Percentiles rank a stretch among this genome's conserved stretches.
phyloP scores from a whole-genome alignment of 2,797 vertebrate genomes.

The Aeoliscus strigatus region DNA sequence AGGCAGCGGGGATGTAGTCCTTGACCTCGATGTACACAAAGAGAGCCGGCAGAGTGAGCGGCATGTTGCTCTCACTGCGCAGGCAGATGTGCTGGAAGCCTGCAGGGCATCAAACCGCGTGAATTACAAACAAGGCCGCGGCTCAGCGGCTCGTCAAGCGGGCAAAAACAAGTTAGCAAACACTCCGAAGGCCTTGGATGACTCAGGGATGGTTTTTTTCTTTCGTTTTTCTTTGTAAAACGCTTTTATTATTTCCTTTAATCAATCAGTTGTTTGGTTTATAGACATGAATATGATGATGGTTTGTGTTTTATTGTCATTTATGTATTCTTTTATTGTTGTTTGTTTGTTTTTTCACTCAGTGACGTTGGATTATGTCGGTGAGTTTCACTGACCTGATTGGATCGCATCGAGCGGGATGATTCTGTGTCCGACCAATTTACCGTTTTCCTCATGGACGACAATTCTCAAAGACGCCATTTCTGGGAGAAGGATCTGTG shows the following conservation, averaged over 20 bases:
- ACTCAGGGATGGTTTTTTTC: slow-evolving; percentile 1
- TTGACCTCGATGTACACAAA: slow-evolving; percentile 94
- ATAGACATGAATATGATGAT: no score
- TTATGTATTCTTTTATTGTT: no score
- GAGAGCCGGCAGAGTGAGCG: slow-evolving; percentile 88
- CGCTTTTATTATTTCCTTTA: no score
- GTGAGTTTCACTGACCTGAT: slow-evolving; percentile 80
- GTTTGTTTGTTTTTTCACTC: no score
- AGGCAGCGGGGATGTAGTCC: slow-evolving; percentile 93
- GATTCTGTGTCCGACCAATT: slow-evolving; percentile 93
- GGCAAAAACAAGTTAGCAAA: slow-evolving; percentile 10
- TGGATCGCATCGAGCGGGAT: slow-evolving; percentile 88
- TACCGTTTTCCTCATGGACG: slow-evolving; percentile 90
- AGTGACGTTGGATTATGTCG: no score
- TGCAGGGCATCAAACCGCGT: slow-evolving; percentile 53
- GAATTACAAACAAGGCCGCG: slow-evolving; percentile 28
- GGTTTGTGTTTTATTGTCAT: no score
- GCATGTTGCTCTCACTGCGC: slow-evolving; percentile 90
- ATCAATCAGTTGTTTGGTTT: no score
- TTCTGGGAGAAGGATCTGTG: slow-evolving; percentile 90
- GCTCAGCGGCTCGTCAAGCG: slow-evolving; percentile 14
- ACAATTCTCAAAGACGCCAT: slow-evolving; percentile 87
- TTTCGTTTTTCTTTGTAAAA: no score
- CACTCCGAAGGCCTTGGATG: slow-evolving; percentile 11
- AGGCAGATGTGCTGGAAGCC: slow-evolving; percentile 96